Conservation (phyloP, 1,140 invertebrate genomes). For the Coenobita brevimanus region DNA sequence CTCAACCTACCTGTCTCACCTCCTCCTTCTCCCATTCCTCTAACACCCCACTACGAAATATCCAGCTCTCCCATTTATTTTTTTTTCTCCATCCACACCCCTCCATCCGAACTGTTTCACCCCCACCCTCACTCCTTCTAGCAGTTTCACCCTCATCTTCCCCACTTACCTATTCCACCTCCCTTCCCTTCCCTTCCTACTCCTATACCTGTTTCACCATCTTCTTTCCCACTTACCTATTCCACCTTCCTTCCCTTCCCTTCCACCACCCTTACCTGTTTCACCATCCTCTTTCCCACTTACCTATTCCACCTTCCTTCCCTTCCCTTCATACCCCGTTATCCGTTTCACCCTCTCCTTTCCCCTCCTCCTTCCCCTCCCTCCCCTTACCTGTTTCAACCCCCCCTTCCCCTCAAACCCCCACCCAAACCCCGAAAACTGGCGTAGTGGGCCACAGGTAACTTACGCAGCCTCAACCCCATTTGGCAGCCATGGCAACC, state of each 20-base stretch:
- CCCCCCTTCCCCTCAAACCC: background rate
- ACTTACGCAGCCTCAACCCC: conserved; percentile 47
- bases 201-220: too few relatives aligned
- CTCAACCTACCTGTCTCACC: background rate
- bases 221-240: too few relatives aligned
- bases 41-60: background rate
- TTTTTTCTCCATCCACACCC: background rate
- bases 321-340: background rate
- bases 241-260: too few relatives aligned
- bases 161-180: too few relatives aligned
- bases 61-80: too few relatives aligned
- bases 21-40: background rate
- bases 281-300: background rate
- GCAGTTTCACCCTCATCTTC: background rate
- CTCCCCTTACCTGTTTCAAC: background rate
- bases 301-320: background rate
- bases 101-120: background rate
- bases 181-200: too few relatives aligned
- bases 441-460: conserved; percentile 48
- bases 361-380: background rate
- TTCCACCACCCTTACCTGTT: background rate
- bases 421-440: conserved; percentile 19
- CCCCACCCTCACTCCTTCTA: background rate
- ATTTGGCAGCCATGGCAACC: conserved; percentile 45
- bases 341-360: background rate